phyloP scores from a whole-genome alignment of 2,113 vertebrate species.

The Oncorhynchus masou region DNA sequence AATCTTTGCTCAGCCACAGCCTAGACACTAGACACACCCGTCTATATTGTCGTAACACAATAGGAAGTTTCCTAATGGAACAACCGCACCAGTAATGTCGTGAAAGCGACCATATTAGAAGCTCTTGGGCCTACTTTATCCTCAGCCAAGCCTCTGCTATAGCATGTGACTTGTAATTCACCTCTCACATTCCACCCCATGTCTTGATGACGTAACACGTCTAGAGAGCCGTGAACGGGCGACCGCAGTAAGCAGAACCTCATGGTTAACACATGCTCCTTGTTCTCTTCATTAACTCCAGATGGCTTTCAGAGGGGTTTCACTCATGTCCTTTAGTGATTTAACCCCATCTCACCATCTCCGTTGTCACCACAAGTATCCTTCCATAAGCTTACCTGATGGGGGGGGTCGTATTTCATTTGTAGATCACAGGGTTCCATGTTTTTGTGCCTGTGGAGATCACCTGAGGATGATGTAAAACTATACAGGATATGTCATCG shows the following conservation, averaged over 20 bases:
- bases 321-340: too few relatives aligned
- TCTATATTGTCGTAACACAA: slow-evolving; percentile 29
- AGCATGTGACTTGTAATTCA: slow-evolving; percentile 3
- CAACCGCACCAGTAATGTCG: slow-evolving; percentile 18
- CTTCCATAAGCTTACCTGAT: too few relatives aligned
- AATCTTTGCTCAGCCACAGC: slow-evolving; percentile 34
- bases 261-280: not conserved
- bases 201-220: not conserved
- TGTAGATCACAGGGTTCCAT: too few relatives aligned
- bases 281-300: not conserved
- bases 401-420: too few relatives aligned
- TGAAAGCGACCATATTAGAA: slow-evolving; percentile 4
- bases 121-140: not conserved
- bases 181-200: not conserved
- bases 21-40: slow-evolving; percentile 44
- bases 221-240: not conserved
- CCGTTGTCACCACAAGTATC: too few relatives aligned
- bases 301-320: too few relatives aligned
- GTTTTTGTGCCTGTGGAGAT: too few relatives aligned
- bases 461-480: too few relatives aligned
- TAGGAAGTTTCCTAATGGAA: slow-evolving; percentile 19
- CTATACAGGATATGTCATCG: too few relatives aligned
- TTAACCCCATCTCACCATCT: too few relatives aligned
- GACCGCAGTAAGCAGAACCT: not conserved
- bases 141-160: not conserved